phyloP scores from a whole-genome alignment of 2,113 vertebrate genomes.

The Epinephelus fuscoguttatus region DNA sequence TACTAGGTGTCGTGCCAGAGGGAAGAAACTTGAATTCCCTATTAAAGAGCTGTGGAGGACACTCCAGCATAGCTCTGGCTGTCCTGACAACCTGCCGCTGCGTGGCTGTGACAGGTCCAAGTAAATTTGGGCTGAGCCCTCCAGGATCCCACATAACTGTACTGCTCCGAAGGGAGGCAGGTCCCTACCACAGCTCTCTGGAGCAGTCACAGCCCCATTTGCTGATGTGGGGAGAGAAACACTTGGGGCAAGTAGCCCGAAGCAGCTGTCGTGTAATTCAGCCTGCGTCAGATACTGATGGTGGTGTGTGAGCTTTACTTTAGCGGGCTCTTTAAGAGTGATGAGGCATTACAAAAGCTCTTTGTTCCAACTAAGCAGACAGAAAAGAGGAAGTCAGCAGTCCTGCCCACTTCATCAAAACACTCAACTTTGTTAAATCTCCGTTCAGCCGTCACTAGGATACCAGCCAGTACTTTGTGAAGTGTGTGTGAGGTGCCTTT shows the following conservation, averaged over 20 bases:
- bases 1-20: not conserved
- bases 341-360: conserved; percentile 51
- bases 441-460: conserved; percentile 25
- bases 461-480: conserved; percentile 16
- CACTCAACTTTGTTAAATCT: conserved; percentile 40
- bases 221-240: conserved; percentile 29
- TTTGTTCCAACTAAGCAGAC: conserved; percentile 56
- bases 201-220: conserved; percentile 23
- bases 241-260: conserved; percentile 32
- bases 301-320: conserved; percentile 40
- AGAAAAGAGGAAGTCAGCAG: conserved; percentile 53
- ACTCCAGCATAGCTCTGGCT: conserved; percentile 6
- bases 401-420: conserved; percentile 46
- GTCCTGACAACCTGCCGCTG: conserved; percentile 44
- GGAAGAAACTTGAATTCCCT: conserved; percentile 18
- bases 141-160: conserved; percentile 34
- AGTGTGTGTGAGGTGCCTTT: not conserved
- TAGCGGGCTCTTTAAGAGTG: conserved; percentile 39
- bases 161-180: conserved; percentile 27
- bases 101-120: conserved; percentile 51
- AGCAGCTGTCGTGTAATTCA: conserved; percentile 57
- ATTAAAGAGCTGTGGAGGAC: conserved; percentile 44
- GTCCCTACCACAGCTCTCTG: conserved; percentile 7
- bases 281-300: conserved; percentile 24
- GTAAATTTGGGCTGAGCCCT: conserved; percentile 36